Evolutionary conservation across 30 jellyfish, hydroid and myxozoan genomes (phyloP), one percentile per base, ranked within the genome.

Genomic region (Pelagia noctiluca): DNA sequence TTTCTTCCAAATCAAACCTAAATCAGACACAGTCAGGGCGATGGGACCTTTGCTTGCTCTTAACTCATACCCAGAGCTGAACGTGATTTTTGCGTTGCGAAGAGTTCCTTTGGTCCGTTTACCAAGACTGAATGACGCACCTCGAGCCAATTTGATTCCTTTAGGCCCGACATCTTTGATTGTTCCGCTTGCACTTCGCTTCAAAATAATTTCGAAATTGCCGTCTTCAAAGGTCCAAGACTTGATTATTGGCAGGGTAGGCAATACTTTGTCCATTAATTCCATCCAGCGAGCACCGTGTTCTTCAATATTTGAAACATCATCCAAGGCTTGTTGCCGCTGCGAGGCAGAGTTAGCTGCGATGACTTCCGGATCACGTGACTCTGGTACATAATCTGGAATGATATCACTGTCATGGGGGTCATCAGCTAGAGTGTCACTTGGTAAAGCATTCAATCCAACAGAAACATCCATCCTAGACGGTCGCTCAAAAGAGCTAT

Each of bases 21-120:
- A 25, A 21, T 61, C 88, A 5, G 78, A 35, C 16, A 92, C 89
- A 30, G 78, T 67, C 29, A 87, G 49, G 8, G 64, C 50, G 47
- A 92, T 75, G 3, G 98, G 98, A 18, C 98, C 98, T 82, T 92
- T 92, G 23, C 88, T 92, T 13, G 84, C 98, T 32, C 29, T 71
- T 18, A 89, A 92, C 71, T 84, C 90, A 52, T n/a, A 77, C 7
- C 96, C 92, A 2, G 72, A 30, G 23, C 18, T 26, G 54, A 92
- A 87, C 2, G 18, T 35, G 2, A 92, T 32, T 23, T 37, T 54
- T 26, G 47, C 63, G 3, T 21, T 0, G 30, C 32, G 8, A 42
- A 91, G 22, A 7, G 21, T 38, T 8, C 98, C 98, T 31, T 48
- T 65, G 21, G 89, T 50, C 16, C 33, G 64, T 37, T 92, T 87